Conservation (phyloP, 2,113 vertebrate genomes). For the Brachyistius frenatus region DNA sequence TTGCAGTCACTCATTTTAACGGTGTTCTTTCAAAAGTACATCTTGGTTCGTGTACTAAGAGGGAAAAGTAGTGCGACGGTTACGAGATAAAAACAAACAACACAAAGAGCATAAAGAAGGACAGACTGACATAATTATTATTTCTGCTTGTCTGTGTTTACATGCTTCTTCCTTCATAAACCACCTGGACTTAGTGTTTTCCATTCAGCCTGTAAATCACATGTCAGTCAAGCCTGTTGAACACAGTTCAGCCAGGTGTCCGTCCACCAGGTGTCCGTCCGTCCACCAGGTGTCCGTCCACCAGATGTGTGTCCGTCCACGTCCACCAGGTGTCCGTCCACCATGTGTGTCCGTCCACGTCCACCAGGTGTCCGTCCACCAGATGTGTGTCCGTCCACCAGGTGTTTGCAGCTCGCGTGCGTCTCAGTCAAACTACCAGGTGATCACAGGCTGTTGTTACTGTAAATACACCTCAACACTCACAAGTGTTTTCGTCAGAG, state of each 20-base stretch:
- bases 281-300: too few relatives aligned
- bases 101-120: not conserved
- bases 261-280: too few relatives aligned
- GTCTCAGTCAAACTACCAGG: not conserved
- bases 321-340: too few relatives aligned
- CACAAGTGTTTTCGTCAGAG: too few relatives aligned
- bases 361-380: too few relatives aligned
- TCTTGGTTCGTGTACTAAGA: too few relatives aligned
- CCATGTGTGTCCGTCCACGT: too few relatives aligned
- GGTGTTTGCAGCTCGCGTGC: slow-evolving; percentile 30
- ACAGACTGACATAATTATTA: not conserved
- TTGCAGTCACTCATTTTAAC: too few relatives aligned
- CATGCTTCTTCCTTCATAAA: not conserved
- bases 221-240: slow-evolving; percentile 18
- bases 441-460: not conserved
- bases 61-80: not conserved
- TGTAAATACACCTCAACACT: not conserved
- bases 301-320: too few relatives aligned
- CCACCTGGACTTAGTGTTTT: not conserved
- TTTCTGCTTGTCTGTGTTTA: not conserved
- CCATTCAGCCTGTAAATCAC: not conserved
- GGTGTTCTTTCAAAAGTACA: too few relatives aligned
- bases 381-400: too few relatives aligned
- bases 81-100: not conserved
- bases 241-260: not conserved